Conservation (phyloP, 2,113 vertebrate genomes). For the Sphaerodactylus townsendi region DNA sequence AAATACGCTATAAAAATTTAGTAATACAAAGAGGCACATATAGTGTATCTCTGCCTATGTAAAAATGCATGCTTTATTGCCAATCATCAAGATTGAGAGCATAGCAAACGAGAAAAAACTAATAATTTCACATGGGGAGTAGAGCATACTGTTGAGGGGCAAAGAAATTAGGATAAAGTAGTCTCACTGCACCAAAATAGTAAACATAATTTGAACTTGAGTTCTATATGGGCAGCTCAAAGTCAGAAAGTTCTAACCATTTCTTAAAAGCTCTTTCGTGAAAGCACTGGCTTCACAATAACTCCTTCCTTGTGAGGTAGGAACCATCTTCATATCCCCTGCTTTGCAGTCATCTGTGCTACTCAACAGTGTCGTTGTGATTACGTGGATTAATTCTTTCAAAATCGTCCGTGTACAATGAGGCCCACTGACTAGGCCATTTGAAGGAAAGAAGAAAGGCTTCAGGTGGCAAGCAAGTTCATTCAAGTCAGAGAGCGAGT, state of each 20-base stretch:
- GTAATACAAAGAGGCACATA: too few relatives aligned
- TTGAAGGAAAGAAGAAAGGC: conserved; percentile 88
- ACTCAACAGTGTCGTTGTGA: conserved; percentile 84
- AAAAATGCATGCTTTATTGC: background rate
- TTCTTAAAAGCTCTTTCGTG: conserved; percentile 79
- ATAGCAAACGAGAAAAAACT: background rate
- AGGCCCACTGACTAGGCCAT: conserved; percentile 80
- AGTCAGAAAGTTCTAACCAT: conserved; percentile 74
- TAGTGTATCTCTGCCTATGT: background rate
- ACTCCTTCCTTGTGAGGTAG: conserved; percentile 73
- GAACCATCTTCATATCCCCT: conserved; percentile 70
- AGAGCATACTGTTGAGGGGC: background rate
- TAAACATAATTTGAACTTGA: background rate
- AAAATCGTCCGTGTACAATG: conserved; percentile 82
- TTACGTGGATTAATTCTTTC: conserved; percentile 90
- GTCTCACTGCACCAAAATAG: background rate
- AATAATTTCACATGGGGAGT: background rate
- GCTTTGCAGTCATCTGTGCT: conserved; percentile 77
- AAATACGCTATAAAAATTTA: too few relatives aligned
- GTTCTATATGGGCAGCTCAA: background rate
- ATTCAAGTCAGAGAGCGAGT: conserved; percentile 81
- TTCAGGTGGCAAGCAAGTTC: conserved; percentile 87
- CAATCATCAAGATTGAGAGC: background rate
- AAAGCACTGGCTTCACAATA: conserved; percentile 91
- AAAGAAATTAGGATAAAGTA: background rate